Percentiles rank a stretch among this genome's conserved stretches.
Conservation (phyloP, 2,797 vertebrate species). For the Pangasius larnaudii region DNA sequence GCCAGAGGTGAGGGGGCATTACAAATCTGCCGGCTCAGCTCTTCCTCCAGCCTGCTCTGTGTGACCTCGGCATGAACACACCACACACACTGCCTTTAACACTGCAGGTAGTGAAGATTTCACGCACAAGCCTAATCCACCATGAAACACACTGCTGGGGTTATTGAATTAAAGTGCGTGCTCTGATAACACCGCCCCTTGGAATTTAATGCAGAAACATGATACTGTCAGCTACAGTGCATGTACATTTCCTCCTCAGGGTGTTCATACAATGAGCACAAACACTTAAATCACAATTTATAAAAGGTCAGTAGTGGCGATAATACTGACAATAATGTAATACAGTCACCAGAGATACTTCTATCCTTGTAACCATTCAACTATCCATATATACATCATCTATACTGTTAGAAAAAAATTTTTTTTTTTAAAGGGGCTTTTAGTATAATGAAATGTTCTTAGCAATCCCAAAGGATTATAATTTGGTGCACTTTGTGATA, state of each 20-base stretch:
- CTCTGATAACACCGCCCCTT: not conserved
- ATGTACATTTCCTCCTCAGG: not conserved
- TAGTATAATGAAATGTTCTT: not conserved
- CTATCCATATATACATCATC: not conserved
- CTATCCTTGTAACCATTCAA: not conserved
- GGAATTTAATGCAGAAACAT: not conserved
- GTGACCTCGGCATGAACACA: conserved; percentile 24
- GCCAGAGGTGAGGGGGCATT: conserved; percentile 4
- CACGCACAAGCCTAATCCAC: conserved; percentile 20
- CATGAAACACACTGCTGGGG: conserved; percentile 13
- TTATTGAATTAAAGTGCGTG: conserved; percentile 12
- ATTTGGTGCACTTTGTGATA: not conserved
- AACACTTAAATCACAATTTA: not conserved
- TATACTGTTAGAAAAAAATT: not conserved
- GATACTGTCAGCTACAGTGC: not conserved
- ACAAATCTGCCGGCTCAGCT: conserved; percentile 28
- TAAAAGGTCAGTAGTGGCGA: not conserved
- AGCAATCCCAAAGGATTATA: not conserved
- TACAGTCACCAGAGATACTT: not conserved
- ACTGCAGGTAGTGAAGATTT: conserved; percentile 27
- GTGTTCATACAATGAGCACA: not conserved
- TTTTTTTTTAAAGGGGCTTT: not conserved
- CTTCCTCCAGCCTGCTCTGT: conserved; percentile 20
- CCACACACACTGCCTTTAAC: conserved; percentile 21
- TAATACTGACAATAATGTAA: not conserved